A percentile compares a stretch with the other conserved stretches of the same genome.
Conservation (phyloP, 1,140 invertebrate species). For the Papilio machaon region DNA sequence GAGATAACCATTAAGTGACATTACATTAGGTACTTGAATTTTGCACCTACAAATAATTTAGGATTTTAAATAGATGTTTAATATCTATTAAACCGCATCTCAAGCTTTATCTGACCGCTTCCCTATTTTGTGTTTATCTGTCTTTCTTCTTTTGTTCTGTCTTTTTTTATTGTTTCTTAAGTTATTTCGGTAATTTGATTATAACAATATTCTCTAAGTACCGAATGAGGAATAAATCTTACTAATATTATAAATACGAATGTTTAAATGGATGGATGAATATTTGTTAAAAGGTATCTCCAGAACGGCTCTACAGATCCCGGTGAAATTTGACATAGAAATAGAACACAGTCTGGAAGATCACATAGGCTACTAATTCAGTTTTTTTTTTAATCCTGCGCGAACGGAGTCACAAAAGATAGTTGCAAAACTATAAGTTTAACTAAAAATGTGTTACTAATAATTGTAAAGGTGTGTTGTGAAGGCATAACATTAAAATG, state of each 20-base stretch:
- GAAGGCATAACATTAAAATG: constrained; percentile 5
- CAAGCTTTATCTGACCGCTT: background rate
- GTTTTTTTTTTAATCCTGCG: too few relatives aligned
- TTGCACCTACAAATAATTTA: background rate
- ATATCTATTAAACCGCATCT: background rate
- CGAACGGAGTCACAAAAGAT: too few relatives aligned
- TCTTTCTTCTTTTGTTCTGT: too few relatives aligned
- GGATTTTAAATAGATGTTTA: background rate
- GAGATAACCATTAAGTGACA: background rate
- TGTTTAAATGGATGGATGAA: too few relatives aligned
- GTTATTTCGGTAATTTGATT: background rate
- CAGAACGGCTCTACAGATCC: too few relatives aligned
- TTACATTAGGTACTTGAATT: background rate
- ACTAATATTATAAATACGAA: too few relatives aligned
- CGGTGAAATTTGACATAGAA: too few relatives aligned
- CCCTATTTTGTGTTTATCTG: background rate
- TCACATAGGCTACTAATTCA: too few relatives aligned
- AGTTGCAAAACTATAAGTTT: background rate
- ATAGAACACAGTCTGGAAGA: too few relatives aligned
- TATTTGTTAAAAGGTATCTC: too few relatives aligned
- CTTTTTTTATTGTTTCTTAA: background rate
- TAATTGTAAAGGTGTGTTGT: background rate
- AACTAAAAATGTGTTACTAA: background rate
- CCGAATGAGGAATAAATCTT: too few relatives aligned
- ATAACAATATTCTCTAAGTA: background rate